These are phyloP conservation scores for Sminthurinus signatus DNA, from an alignment of 1,140 invertebrate species.

Conservation along the genomic window DNA sequence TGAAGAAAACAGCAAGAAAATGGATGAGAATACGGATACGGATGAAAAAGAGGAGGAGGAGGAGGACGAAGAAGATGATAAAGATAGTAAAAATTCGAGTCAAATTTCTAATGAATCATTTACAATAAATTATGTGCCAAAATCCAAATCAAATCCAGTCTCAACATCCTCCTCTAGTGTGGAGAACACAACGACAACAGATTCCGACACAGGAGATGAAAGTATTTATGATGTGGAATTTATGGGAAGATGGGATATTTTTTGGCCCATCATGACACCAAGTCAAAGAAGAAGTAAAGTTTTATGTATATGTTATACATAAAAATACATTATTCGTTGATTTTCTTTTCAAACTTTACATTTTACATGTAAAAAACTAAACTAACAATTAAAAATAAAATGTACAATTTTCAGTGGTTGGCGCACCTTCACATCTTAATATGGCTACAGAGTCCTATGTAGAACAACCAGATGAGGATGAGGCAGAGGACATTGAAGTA, in stretches of 20 bases:
- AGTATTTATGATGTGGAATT: not conserved
- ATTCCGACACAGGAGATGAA: not conserved
- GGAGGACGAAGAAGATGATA: not conserved
- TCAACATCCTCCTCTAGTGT: not conserved
- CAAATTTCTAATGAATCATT: not conserved
- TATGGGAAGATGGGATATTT: conserved; percentile 6
- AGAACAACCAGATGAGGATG: not conserved
- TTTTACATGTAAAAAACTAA: too few species aligned
- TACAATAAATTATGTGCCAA: not conserved
- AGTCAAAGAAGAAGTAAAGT: not conserved
- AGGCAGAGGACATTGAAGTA: not conserved
- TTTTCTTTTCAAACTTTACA: too few species aligned
- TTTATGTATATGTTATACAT: too few species aligned
- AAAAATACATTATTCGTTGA: too few species aligned
- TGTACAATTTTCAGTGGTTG: conserved; percentile 1
- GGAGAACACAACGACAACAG: not conserved
- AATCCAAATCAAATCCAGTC: not conserved
- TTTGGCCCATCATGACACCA: not conserved
- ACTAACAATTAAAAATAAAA: not conserved
- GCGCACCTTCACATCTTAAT: not conserved
- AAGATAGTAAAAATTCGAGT: not conserved
- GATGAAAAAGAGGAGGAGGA: not conserved
- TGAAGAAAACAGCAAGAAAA: too few species aligned
- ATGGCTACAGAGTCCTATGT: not conserved
- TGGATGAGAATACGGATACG: not conserved